Percentiles rank a stretch among this genome's conserved stretches.
phyloP scores from a whole-genome alignment of 2,888 invertebrate genomes.

The Chrysina gloriosa region DNA sequence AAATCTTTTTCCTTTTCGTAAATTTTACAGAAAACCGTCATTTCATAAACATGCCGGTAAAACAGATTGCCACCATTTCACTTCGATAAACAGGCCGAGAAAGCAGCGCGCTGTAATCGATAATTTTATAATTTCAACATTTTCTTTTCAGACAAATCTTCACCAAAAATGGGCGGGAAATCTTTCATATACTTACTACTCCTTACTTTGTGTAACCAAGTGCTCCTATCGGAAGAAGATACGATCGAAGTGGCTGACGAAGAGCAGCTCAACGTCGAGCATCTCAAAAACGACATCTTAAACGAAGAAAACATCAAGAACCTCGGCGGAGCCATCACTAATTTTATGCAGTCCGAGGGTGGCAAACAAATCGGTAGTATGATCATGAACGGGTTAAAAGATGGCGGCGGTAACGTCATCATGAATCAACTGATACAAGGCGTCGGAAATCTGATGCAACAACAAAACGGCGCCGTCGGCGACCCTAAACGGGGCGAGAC shows the following conservation, averaged over 20 bases:
- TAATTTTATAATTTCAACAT: no score
- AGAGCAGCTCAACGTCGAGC: not conserved
- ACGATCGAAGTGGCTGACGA: not conserved
- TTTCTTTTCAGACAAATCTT: no score
- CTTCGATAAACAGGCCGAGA: no score
- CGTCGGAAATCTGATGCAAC: constrained; percentile 51
- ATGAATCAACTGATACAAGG: constrained; percentile 67
- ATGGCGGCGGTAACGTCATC: constrained; percentile 55
- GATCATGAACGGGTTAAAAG: constrained; percentile 49
- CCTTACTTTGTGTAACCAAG: not conserved
- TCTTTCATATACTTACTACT: not conserved
- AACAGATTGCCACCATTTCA: no score
- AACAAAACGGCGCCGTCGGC: constrained; percentile 8
- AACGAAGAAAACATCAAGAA: constrained; percentile 67
- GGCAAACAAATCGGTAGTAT: constrained; percentile 69
- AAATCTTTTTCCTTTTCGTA: no score
- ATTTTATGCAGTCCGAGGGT: constrained; percentile 76
- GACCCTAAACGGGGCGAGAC: constrained; percentile 39
- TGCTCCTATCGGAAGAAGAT: not conserved
- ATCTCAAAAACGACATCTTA: constrained; percentile 11
- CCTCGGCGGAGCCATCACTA: constrained; percentile 75
- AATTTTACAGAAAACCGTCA: no score
- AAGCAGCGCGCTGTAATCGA: no score
- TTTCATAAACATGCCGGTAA: no score
- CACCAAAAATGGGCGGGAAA: not conserved